phyloP scores from a whole-genome alignment of 2,113 vertebrate species.

The Gasterosteus aculeatus region DNA sequence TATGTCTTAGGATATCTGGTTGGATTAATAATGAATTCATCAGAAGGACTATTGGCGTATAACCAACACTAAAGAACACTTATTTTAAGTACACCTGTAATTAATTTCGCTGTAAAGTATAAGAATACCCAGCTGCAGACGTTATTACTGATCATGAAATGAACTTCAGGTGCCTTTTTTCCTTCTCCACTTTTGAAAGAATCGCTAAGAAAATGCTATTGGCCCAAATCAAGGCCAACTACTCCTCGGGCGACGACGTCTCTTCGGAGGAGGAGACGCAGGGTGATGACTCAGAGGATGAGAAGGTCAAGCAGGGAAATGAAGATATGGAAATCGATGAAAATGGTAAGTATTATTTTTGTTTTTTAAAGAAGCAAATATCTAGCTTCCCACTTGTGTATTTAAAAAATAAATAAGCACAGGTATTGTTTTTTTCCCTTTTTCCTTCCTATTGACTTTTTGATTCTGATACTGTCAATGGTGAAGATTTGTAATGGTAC shows the following conservation, averaged over 20 bases:
- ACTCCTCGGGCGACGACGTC: slow-evolving; percentile 88
- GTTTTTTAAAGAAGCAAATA: slow-evolving; percentile 39
- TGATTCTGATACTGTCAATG: too few species aligned
- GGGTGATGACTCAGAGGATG: slow-evolving; percentile 74
- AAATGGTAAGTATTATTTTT: slow-evolving; percentile 80
- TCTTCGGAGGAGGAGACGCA: slow-evolving; percentile 85
- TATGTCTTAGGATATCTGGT: neutral
- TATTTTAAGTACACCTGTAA: neutral
- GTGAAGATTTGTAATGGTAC: neutral
- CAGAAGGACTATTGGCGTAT: neutral
- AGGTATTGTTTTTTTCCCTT: neutral
- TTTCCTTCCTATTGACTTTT: neutral
- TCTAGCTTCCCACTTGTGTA: slow-evolving; percentile 13
- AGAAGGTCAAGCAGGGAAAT: slow-evolving; percentile 70
- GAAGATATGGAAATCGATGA: slow-evolving; percentile 51
- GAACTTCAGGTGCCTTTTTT: slow-evolving; percentile 71
- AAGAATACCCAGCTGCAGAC: slow-evolving; percentile 36
- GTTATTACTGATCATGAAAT: slow-evolving; percentile 57
- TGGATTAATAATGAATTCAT: neutral
- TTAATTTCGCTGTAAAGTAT: neutral
- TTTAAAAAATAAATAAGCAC: slow-evolving; percentile 15
- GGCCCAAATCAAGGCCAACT: slow-evolving; percentile 96
- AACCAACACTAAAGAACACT: neutral
- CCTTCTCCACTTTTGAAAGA: slow-evolving; percentile 85
- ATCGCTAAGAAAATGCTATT: slow-evolving; percentile 99